Base-by-base conservation (phyloP, 1,140 invertebrate genomes). In the Drosophila cardini region DNA sequence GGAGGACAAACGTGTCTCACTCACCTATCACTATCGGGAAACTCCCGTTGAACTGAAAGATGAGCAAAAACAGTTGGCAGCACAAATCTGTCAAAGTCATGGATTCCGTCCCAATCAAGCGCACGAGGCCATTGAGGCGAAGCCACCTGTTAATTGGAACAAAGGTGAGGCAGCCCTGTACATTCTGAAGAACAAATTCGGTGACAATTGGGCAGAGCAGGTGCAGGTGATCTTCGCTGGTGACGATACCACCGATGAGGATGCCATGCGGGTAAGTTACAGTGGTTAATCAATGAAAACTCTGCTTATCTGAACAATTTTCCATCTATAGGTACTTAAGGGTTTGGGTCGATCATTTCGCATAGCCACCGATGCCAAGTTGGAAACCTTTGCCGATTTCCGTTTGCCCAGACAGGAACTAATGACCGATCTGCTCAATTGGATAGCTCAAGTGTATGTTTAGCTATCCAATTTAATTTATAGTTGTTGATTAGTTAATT, bases 1-100 rank as follows among this genome's bases (percentile, higher is more conserved):
- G 1, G 97, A 98, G 90, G 97, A 97, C 89, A 98, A 98, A 92
- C 96, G 95, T 9, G 96, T 96, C 0, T 93, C 97, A 0, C 92
- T 98, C n/a, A 97, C 97, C 5, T 98, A 96, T 93, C 97, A 98
- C 87, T 98, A 96, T 93, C 94, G 97, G 2, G 96, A 97, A 89
- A 95, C 96, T 0, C 96, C 96, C 0, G 78, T 94, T 13, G 93
- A 95, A 21, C 89, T 94, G 38, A 94, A 96, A 57, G 92, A 94
- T 0, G 92, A 93, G 4, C 93, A 96, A 78, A 94, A 95, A 4
- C 93, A 94, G 1, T 92, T 94, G 79, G 96, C 96, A 0, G 94
- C 94, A 42, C 93, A 94, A 48, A 93, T 97, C 40, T 97, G 98
- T 81, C 94, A 94, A 71, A 93, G 93, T 11, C 93, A 95, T 4